These are phyloP conservation scores for Euborellia annulipes DNA, from an alignment of 1,140 invertebrate genomes.

Conservation along the genomic window DNA sequence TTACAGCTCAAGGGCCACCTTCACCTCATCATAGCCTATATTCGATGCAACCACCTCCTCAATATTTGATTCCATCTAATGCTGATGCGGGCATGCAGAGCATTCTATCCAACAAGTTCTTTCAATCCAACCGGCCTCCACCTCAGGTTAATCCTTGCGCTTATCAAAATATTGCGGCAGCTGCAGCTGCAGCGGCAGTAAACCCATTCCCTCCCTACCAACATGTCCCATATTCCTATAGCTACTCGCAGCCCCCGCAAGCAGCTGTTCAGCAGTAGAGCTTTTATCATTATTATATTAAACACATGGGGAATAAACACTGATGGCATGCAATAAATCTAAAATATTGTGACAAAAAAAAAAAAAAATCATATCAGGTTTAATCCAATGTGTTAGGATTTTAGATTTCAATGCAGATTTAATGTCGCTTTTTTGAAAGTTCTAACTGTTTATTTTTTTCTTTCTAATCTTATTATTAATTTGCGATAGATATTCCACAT, in stretches of 20 bases:
- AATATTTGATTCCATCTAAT: conserved; percentile 32
- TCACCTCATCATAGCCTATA: conserved; percentile 25
- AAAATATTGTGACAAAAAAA: no score
- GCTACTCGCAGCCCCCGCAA: conserved; percentile 14
- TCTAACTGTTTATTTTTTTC: conserved; percentile 3
- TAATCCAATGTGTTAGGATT: no score
- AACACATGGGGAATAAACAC: no score
- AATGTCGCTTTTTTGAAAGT: conserved; percentile 4
- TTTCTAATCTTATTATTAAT: conserved; percentile 3
- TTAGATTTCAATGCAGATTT: no score
- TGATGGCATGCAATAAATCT: no score
- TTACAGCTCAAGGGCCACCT: conserved; percentile 25
- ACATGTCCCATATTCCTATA: conserved; percentile 12
- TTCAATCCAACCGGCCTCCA: conserved; percentile 33
- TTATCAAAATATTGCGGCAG: conserved; percentile 33
- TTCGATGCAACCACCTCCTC: conserved; percentile 28
- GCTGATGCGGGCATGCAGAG: conserved; percentile 34
- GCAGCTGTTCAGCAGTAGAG: conserved; percentile 20
- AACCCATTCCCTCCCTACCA: conserved; percentile 10
- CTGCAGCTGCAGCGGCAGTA: conserved; percentile 3
- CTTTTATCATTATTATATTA: no score
- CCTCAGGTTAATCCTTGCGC: conserved; percentile 34
- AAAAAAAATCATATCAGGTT: no score
- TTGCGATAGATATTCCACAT: conserved; percentile 4
- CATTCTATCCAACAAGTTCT: conserved; percentile 43